Evolutionary conservation across 2,113 vertebrate species (phyloP).

Genomic region (Athene cunicularia): DNA sequence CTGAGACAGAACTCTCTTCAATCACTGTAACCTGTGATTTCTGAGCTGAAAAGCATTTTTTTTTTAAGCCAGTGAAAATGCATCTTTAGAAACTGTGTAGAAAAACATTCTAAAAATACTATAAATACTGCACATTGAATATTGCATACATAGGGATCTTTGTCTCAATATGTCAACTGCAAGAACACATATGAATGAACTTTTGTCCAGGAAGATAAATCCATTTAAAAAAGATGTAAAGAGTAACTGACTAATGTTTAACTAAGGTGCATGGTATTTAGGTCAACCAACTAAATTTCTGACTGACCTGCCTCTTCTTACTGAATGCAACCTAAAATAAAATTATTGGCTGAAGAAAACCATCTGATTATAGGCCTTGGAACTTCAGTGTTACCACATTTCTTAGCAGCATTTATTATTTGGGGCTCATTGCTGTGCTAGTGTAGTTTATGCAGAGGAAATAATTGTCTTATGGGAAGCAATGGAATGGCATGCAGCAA

Average conservation of each 20-base stretch:
- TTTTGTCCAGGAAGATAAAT: background rate
- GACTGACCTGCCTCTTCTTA: background rate
- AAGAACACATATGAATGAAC: background rate
- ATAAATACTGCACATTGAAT: background rate
- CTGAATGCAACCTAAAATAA: background rate
- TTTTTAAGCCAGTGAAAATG: background rate
- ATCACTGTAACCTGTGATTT: constrained; percentile 18
- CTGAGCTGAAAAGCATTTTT: constrained; percentile 10
- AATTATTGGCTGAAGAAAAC: background rate
- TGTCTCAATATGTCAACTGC: background rate
- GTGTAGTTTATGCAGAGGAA: background rate
- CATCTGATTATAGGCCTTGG: background rate
- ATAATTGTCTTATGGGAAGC: background rate
- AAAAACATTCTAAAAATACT: background rate
- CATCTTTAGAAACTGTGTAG: background rate
- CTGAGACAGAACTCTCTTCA: constrained; percentile 34
- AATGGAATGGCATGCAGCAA: background rate
- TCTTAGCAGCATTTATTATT: background rate
- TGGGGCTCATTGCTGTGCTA: background rate
- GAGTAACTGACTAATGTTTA: background rate
- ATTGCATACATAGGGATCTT: background rate
- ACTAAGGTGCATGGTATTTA: background rate
- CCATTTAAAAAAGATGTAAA: background rate
- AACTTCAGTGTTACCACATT: background rate
- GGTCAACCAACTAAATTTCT: background rate